Percentiles rank a stretch among this genome's conserved stretches.
Evolutionary conservation across 2,888 invertebrate genomes (phyloP).

Genomic region (Schrankia costaestrigalis): DNA sequence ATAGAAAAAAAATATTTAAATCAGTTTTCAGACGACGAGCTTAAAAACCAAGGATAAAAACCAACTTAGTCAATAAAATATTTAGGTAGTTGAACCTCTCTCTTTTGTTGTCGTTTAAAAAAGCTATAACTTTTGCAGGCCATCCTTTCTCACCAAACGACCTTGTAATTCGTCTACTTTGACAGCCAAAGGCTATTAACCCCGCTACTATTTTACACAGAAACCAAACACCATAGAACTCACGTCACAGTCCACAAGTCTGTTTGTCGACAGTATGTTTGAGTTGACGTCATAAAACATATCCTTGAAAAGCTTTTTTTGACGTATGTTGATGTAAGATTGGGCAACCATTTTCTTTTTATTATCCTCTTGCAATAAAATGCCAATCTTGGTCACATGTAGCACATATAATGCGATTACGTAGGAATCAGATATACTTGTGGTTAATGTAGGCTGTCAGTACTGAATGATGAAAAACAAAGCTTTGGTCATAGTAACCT

Average conservation of each 20-base stretch:
- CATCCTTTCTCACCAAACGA: neutral
- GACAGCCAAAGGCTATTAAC: constrained; percentile 4
- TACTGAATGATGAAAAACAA: too few relatives aligned
- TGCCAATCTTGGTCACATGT: constrained; percentile 8
- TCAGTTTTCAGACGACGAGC: too few relatives aligned
- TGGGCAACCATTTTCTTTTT: constrained; percentile 21
- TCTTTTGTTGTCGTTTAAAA: too few relatives aligned
- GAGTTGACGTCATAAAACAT: constrained; percentile 29
- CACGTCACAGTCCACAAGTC: constrained; percentile 11
- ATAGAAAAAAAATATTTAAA: too few relatives aligned
- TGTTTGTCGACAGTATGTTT: constrained; percentile 27
- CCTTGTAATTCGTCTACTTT: neutral
- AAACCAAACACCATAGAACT: constrained; percentile 22
- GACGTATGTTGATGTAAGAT: constrained; percentile 12
- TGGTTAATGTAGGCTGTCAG: too few relatives aligned
- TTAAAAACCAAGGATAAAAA: too few relatives aligned
- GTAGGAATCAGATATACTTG: too few relatives aligned
- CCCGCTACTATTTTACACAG: constrained; percentile 10
- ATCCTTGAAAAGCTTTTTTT: constrained; percentile 23
- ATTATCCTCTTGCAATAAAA: constrained; percentile 22
- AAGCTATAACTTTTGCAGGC: too few relatives aligned
- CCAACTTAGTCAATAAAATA: neutral
- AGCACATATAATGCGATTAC: too few relatives aligned
- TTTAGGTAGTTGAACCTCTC: too few relatives aligned
- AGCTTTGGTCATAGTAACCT: too few relatives aligned